Percentiles rank a stretch among this genome's conserved stretches.
Conservation (phyloP, 1,140 invertebrate genomes). For the Centruroides vittatus region DNA sequence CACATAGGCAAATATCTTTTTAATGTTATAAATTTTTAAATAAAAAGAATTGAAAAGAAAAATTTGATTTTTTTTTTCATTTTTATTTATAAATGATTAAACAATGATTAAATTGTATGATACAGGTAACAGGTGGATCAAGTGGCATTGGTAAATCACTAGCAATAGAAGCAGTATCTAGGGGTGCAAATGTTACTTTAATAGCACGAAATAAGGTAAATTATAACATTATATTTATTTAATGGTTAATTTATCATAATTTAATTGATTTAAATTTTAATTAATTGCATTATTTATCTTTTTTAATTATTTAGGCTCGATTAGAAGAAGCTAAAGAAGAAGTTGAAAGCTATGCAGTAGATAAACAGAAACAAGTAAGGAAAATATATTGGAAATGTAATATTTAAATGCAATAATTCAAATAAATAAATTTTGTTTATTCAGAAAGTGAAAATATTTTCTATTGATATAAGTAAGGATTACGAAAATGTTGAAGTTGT, state of each 20-base stretch:
- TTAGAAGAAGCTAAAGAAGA: constrained; percentile 45
- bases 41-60: too few species aligned
- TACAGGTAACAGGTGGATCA: constrained; percentile 75
- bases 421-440: background rate
- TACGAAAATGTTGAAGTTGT: constrained; percentile 45
- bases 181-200: constrained; percentile 77
- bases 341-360: constrained; percentile 27
- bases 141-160: constrained; percentile 84
- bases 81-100: too few species aligned
- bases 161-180: constrained; percentile 54
- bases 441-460: constrained; percentile 8
- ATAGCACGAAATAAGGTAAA: constrained; percentile 56
- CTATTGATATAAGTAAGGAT: constrained; percentile 51
- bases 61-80: too few species aligned
- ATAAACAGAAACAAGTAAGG: constrained; percentile 30
- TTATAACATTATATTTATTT: too few species aligned
- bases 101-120: too few species aligned
- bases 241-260: too few species aligned
- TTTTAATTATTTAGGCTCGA: constrained; percentile 21
- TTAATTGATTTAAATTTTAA: too few species aligned
- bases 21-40: too few species aligned
- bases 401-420: too few species aligned
- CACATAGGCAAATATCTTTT: too few species aligned
- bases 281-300: too few species aligned
- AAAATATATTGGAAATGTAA: too few species aligned